Evolutionary conservation across 2,797 vertebrate genomes (phyloP).

Genomic region (Tolypeutes matacus): DNA sequence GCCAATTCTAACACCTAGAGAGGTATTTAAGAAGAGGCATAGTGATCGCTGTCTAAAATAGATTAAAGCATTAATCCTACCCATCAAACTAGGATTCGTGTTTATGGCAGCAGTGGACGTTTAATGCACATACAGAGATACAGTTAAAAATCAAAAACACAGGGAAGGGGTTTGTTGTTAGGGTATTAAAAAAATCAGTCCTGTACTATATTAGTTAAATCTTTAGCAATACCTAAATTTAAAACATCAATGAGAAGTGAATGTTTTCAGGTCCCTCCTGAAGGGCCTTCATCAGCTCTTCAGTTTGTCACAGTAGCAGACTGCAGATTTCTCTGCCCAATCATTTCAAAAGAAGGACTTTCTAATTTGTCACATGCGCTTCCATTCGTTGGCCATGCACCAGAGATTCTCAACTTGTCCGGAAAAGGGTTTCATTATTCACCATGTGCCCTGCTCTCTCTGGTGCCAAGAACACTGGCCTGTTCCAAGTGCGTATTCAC

Average conservation of each 20-base stretch:
- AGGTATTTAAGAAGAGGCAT: background rate
- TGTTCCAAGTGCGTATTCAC: conserved; percentile 60
- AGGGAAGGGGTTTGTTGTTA: background rate
- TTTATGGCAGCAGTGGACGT: conserved; percentile 21
- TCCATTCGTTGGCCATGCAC: conserved; percentile 63
- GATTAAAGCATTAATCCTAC: conserved; percentile 67
- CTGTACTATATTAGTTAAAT: background rate
- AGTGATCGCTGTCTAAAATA: background rate
- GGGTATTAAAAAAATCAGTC: conserved; percentile 6
- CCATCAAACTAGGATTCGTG: background rate
- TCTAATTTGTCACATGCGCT: conserved; percentile 52
- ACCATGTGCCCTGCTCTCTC: conserved; percentile 44
- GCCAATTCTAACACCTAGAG: background rate
- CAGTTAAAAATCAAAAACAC: conserved; percentile 72
- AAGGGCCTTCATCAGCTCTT: conserved; percentile 24
- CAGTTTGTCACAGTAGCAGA: conserved; percentile 52
- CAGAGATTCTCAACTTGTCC: conserved; percentile 68
- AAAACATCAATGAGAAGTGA: conserved; percentile 27
- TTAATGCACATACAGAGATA: background rate
- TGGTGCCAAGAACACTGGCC: background rate
- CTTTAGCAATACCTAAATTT: background rate
- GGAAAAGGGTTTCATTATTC: conserved; percentile 74
- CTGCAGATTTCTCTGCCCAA: conserved; percentile 52
- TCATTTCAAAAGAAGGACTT: conserved; percentile 58
- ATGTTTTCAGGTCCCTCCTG: conserved; percentile 62